Conservation (phyloP, 2,888 invertebrate species). For the Rotaria macrura region DNA sequence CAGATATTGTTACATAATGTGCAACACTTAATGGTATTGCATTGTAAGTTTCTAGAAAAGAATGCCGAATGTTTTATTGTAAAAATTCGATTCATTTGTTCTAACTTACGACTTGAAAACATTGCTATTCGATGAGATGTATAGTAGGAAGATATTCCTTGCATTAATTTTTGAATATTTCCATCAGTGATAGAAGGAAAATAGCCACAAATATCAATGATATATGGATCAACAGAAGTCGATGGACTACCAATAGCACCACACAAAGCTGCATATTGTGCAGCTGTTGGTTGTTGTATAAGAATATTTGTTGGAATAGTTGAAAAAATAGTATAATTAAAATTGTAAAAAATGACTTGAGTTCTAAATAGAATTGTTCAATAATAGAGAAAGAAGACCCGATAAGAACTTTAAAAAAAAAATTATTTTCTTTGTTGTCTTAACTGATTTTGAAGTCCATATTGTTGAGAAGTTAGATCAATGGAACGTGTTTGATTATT, state of each 20-base stretch:
- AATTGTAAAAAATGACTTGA: neutral
- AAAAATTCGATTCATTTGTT: neutral
- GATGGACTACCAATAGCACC: neutral
- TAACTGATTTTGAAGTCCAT: neutral
- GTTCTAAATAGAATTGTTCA: neutral
- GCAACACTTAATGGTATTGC: neutral
- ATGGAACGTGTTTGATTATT: neutral
- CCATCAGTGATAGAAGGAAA: neutral
- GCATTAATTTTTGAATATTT: constrained; percentile 20
- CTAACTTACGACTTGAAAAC: neutral
- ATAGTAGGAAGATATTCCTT: neutral
- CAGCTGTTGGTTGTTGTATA: constrained; percentile 3
- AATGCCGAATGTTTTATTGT: too few species aligned
- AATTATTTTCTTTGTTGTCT: too few species aligned
- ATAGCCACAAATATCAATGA: constrained; percentile 9
- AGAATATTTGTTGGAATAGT: neutral
- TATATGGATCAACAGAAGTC: neutral
- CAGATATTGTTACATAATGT: constrained; percentile 9
- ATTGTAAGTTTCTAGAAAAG: neutral
- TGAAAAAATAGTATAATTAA: constrained; percentile 1
- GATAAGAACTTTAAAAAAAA: neutral
- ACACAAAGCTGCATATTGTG: constrained; percentile 3
- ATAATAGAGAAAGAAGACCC: too few species aligned
- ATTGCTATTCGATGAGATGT: neutral
- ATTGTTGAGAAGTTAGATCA: neutral